A percentile compares a stretch with the other conserved stretches of the same genome.
These are phyloP conservation scores for Limanda limanda DNA, from an alignment of 2,113 vertebrate genomes.

Conservation along the genomic window DNA sequence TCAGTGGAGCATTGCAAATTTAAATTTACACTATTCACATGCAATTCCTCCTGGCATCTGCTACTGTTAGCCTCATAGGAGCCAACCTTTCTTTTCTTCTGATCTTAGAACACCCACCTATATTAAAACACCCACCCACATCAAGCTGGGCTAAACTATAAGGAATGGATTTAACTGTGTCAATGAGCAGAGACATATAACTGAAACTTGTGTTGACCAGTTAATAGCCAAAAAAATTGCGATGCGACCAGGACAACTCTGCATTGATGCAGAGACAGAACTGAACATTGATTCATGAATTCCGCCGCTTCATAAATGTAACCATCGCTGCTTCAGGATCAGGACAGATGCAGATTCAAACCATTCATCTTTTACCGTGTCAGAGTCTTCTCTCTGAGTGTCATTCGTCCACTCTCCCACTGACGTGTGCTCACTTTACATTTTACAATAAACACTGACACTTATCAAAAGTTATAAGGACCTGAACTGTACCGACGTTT, in stretches of 20 bases:
- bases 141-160: conserved; percentile 1
- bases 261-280: too few species aligned
- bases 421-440: too few species aligned
- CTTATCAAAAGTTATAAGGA: too few species aligned
- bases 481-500: too few species aligned
- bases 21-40: conserved; percentile 30
- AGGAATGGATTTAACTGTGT: not conserved
- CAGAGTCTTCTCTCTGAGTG: not conserved
- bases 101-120: not conserved
- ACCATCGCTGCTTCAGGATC: too few species aligned
- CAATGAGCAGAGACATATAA: not conserved
- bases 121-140: not conserved
- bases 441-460: too few species aligned
- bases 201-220: not conserved
- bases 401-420: not conserved
- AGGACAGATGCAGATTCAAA: too few species aligned
- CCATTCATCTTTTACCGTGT: too few species aligned
- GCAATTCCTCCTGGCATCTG: not conserved
- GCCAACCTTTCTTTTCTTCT: conserved; percentile 3
- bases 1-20: conserved; percentile 24
- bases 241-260: too few species aligned
- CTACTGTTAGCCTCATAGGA: conserved; percentile 7
- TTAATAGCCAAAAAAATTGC: too few species aligned
- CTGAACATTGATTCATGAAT: too few species aligned
- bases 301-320: too few species aligned